Percentiles rank a stretch among this genome's conserved stretches.
Evolutionary conservation across 2,113 vertebrate genomes (phyloP).

Genomic region (Lanius ludovicianus): DNA sequence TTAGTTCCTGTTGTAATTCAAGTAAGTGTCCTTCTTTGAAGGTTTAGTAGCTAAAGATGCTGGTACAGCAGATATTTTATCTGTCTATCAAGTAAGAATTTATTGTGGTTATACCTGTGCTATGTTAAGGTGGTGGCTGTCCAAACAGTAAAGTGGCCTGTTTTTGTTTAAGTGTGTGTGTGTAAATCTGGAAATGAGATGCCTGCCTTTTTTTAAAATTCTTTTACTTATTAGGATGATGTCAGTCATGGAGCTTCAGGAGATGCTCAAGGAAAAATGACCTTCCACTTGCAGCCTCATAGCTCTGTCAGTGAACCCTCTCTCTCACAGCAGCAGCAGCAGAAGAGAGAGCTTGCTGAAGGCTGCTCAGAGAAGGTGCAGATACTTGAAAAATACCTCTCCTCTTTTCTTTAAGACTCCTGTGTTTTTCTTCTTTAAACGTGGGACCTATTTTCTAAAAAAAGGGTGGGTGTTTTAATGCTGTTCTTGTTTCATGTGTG

Average conservation of each 20-base stretch:
- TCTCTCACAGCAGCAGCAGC: conserved; percentile 69
- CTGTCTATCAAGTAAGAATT: background rate
- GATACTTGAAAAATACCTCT: background rate
- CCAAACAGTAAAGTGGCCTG: background rate
- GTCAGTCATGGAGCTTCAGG: background rate
- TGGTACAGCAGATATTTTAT: background rate
- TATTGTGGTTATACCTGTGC: background rate
- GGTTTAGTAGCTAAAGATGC: background rate
- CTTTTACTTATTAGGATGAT: conserved; percentile 66
- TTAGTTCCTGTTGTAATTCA: conserved; percentile 61
- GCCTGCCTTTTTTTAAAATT: background rate
- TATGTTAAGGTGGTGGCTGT: background rate
- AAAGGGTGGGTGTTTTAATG: background rate
- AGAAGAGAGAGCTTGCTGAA: conserved; percentile 45
- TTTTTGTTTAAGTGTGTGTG: background rate
- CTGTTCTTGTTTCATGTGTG: background rate
- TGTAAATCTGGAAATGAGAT: background rate
- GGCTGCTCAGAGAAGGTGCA: conserved; percentile 44
- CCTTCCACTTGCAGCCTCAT: conserved; percentile 37
- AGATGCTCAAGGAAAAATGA: conserved; percentile 6
- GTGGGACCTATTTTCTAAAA: background rate
- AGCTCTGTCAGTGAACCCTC: conserved; percentile 74
- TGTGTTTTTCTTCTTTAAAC: background rate
- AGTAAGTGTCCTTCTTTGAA: conserved; percentile 58
- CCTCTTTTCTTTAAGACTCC: background rate